Evolutionary conservation across 2,888 invertebrate species (phyloP).

Genomic region (Sicus ferrugineus): DNA sequence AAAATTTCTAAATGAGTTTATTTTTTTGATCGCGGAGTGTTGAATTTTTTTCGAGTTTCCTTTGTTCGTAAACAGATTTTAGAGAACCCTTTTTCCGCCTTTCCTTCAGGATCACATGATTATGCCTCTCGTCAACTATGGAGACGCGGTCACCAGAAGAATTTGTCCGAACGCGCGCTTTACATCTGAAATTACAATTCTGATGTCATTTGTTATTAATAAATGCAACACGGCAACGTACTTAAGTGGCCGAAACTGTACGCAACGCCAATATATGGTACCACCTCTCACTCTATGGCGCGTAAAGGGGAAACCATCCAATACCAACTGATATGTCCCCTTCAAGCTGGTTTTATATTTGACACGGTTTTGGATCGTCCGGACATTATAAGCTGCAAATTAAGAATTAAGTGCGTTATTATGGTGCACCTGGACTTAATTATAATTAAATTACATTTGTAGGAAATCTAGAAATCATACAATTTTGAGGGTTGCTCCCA

Average conservation of each 20-base stretch:
- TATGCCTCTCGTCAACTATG: slow-evolving; percentile 52
- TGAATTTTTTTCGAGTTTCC: slow-evolving; percentile 43
- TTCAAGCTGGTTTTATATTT: slow-evolving; percentile 54
- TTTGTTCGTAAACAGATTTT: slow-evolving; percentile 52
- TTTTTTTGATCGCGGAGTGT: neutral
- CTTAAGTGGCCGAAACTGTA: slow-evolving; percentile 56
- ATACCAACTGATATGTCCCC: slow-evolving; percentile 54
- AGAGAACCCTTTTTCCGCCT: slow-evolving; percentile 56
- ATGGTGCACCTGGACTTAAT: neutral
- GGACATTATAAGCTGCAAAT: slow-evolving; percentile 15
- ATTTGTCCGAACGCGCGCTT: slow-evolving; percentile 53
- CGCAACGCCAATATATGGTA: slow-evolving; percentile 60
- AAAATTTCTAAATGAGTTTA: neutral
- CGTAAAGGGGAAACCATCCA: slow-evolving; percentile 57
- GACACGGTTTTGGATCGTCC: slow-evolving; percentile 48
- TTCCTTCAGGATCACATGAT: slow-evolving; percentile 52
- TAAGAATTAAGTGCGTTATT: neutral
- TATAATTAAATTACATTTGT: no score
- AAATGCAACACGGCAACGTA: slow-evolving; percentile 39
- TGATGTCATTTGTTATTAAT: neutral
- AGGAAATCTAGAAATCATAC: no score
- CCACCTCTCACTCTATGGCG: slow-evolving; percentile 53
- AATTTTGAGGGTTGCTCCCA: no score
- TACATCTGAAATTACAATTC: slow-evolving; percentile 46
- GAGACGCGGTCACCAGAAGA: slow-evolving; percentile 51